Percentiles rank a stretch among this genome's conserved stretches.
phyloP scores from a whole-genome alignment of 2,888 invertebrate genomes.

The Lasioglossum zephyrum region DNA sequence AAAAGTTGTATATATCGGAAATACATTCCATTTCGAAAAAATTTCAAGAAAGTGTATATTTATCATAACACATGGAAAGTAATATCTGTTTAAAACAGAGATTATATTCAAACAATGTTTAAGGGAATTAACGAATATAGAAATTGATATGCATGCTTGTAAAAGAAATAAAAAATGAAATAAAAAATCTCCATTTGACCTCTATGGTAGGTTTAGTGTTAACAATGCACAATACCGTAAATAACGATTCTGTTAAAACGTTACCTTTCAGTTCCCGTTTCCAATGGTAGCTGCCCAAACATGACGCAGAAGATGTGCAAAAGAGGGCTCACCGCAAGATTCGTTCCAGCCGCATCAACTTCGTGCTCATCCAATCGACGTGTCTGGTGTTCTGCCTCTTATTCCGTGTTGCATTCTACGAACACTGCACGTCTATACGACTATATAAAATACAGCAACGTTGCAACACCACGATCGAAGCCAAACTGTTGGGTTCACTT shows the following conservation, averaged over 20 bases:
- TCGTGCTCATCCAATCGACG: constrained; percentile 19
- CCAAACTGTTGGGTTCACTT: neutral
- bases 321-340: constrained; percentile 10
- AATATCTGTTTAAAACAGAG: no score
- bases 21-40: no score
- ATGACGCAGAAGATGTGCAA: constrained; percentile 9
- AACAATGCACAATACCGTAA: neutral
- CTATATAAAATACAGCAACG: constrained; percentile 18
- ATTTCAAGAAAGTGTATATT: no score
- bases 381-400: constrained; percentile 27
- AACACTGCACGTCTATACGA: constrained; percentile 6
- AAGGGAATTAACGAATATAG: no score
- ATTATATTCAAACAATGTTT: no score
- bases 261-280: neutral
- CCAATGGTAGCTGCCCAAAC: neutral
- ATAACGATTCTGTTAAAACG: neutral
- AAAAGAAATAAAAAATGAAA: no score
- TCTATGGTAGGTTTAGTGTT: no score
- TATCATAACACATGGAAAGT: no score
- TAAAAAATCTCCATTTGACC: no score
- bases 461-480: constrained; percentile 39
- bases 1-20: no score
- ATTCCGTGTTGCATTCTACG: neutral
- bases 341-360: neutral
- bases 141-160: no score